Conservation (phyloP, 2,797 vertebrate genomes). For the Xenentodon cancila region DNA sequence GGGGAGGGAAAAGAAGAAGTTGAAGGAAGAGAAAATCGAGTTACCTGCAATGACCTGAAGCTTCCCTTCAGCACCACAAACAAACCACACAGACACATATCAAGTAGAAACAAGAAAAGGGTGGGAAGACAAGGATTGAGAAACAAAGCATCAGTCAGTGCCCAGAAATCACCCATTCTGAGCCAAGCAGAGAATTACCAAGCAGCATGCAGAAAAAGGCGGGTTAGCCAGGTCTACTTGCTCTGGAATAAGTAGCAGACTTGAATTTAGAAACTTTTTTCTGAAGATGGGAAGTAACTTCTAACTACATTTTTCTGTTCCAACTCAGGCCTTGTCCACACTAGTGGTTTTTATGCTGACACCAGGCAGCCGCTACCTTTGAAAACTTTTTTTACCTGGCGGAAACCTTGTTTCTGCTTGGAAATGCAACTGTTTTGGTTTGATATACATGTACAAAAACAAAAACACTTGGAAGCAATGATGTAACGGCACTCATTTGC, state of each 20-base stretch:
- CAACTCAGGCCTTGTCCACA: too few relatives aligned
- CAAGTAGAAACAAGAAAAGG: constrained; percentile 72
- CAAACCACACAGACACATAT: constrained; percentile 68
- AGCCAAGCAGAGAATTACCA: constrained; percentile 63
- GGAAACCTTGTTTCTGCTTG: too few relatives aligned
- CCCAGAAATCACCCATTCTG: constrained; percentile 46
- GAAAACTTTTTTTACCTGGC: too few relatives aligned
- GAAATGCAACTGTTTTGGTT: too few relatives aligned
- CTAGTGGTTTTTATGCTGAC: too few relatives aligned
- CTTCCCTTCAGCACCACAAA: constrained; percentile 91
- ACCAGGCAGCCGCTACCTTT: too few relatives aligned
- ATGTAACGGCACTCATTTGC: too few relatives aligned
- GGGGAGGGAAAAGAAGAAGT: constrained; percentile 48
- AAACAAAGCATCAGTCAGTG: constrained; percentile 68
- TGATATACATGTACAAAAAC: too few relatives aligned
- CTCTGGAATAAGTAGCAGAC: not conserved
- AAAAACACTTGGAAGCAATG: too few relatives aligned
- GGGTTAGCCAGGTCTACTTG: constrained; percentile 3
- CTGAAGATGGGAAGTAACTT: too few relatives aligned
- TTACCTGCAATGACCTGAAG: constrained; percentile 99
- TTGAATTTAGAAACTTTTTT: too few relatives aligned
- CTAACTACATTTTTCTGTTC: too few relatives aligned
- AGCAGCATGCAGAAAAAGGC: constrained; percentile 64
- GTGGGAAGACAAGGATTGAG: constrained; percentile 52
- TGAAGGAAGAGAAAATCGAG: constrained; percentile 40